Conservation (phyloP, 2,888 invertebrate species). For the Drosophila diplacantha region DNA sequence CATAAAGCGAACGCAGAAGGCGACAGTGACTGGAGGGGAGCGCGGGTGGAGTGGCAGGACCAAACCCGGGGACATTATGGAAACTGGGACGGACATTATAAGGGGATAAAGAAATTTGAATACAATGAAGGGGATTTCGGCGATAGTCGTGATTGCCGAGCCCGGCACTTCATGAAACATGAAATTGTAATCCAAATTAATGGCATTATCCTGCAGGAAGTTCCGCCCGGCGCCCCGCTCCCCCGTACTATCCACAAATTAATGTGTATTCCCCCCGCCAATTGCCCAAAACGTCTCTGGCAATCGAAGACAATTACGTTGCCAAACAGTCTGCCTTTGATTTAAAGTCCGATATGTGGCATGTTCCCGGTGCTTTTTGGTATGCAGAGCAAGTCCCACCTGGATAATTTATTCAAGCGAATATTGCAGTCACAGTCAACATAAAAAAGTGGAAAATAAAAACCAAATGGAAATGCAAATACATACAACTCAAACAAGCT, state of each 20-base stretch:
- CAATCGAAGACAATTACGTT: slow-evolving; percentile 36
- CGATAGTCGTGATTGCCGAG: slow-evolving; percentile 57
- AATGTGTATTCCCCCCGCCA: slow-evolving; percentile 1
- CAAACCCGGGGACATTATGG: slow-evolving; percentile 53
- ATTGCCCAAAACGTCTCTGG: slow-evolving; percentile 22
- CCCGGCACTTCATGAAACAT: slow-evolving; percentile 51
- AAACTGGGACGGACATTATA: slow-evolving; percentile 65
- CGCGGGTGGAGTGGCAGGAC: not conserved
- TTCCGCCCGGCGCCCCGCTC: not conserved
- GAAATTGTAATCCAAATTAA: slow-evolving; percentile 52
- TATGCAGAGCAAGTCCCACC: slow-evolving; percentile 52
- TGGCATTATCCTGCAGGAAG: slow-evolving; percentile 54
- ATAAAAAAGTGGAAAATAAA: slow-evolving; percentile 31
- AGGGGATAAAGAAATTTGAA: slow-evolving; percentile 67
- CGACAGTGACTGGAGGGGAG: slow-evolving; percentile 19
- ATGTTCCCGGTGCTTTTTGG: slow-evolving; percentile 24
- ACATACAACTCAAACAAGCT: slow-evolving; percentile 36
- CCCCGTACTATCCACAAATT: not conserved
- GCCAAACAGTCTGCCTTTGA: slow-evolving; percentile 39
- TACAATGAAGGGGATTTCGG: slow-evolving; percentile 63
- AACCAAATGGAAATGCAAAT: slow-evolving; percentile 63
- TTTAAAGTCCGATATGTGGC: slow-evolving; percentile 40
- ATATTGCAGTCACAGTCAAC: slow-evolving; percentile 46
- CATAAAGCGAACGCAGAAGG: slow-evolving; percentile 59
- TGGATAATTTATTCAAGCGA: slow-evolving; percentile 65